Conservation (phyloP, 1,140 invertebrate species). For the Pseudoatta argentina region DNA sequence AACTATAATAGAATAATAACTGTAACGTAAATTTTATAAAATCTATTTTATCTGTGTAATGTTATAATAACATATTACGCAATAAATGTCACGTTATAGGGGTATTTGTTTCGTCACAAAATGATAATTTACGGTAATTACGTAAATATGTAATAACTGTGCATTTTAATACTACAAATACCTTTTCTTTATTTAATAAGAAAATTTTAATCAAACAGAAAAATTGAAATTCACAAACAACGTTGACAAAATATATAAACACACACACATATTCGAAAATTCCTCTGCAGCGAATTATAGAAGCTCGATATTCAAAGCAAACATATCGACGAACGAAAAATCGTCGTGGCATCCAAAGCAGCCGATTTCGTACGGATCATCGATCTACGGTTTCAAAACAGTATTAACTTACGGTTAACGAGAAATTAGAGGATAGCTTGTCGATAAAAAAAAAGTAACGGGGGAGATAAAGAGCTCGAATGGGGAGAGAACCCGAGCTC, state of each 20-base stretch:
- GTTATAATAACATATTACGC: not conserved
- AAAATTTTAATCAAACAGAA: not conserved
- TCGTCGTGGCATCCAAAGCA: not conserved
- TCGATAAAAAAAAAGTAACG: constrained; percentile 1
- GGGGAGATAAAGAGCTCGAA: constrained; percentile 25
- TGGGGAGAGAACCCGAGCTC: constrained; percentile 8
- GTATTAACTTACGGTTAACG: constrained; percentile 50
- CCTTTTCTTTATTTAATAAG: not conserved
- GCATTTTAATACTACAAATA: not conserved
- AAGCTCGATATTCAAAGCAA: constrained; percentile 16
- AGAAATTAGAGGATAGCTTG: constrained; percentile 41
- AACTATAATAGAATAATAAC: not conserved
- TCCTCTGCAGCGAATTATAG: constrained; percentile 14
- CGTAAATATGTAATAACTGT: not conserved
- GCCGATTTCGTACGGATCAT: not conserved
- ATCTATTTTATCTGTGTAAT: not conserved
- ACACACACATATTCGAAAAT: not conserved
- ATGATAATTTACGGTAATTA: too few species aligned
- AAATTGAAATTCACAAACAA: not conserved
- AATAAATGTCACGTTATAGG: not conserved
- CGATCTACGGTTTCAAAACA: constrained; percentile 46
- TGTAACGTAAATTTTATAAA: not conserved
- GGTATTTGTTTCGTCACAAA: not conserved
- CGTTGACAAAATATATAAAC: not conserved
- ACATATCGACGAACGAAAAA: constrained; percentile 25